These are phyloP conservation scores for Hypocryptadius cinnamomeus DNA, from an alignment of 2,113 vertebrate species.

Conservation along the genomic window DNA sequence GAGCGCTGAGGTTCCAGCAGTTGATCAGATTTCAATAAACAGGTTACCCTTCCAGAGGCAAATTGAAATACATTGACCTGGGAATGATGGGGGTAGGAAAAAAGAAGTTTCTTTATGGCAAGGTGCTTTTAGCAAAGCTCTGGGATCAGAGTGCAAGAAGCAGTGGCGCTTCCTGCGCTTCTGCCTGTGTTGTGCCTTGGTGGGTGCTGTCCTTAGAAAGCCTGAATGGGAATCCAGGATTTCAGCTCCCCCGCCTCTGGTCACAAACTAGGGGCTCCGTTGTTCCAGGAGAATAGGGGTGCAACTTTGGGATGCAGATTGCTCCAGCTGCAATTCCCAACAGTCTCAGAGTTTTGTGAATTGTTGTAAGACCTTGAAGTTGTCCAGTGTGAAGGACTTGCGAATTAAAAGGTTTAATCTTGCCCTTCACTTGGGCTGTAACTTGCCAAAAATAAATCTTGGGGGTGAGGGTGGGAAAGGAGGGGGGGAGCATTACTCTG, in stretches of 20 bases:
- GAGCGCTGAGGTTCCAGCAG: neutral
- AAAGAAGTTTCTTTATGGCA: neutral
- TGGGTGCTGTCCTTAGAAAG: neutral
- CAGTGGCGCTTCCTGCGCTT: rapidly evolving
- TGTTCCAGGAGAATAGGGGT: neutral
- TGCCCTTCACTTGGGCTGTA: neutral
- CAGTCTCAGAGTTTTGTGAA: neutral
- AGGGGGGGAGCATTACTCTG: neutral
- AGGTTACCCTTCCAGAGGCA: constrained; percentile 15
- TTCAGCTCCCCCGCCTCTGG: neutral
- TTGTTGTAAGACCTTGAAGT: neutral
- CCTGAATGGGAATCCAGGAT: neutral
- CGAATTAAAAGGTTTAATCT: neutral
- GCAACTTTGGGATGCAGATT: constrained; percentile 6
- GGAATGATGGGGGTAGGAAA: neutral
- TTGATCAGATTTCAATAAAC: constrained; percentile 47
- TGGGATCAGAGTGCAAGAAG: neutral
- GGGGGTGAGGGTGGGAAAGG: neutral
- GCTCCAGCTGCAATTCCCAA: neutral
- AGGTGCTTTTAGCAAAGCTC: neutral
- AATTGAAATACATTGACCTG: neutral
- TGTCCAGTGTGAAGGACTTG: neutral
- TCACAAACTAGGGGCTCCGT: neutral
- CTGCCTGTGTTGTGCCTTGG: neutral
- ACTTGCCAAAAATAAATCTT: neutral